These are phyloP conservation scores for Coryphaenoides rupestris DNA, from an alignment of 2,113 vertebrate genomes.

Conservation along the genomic window DNA sequence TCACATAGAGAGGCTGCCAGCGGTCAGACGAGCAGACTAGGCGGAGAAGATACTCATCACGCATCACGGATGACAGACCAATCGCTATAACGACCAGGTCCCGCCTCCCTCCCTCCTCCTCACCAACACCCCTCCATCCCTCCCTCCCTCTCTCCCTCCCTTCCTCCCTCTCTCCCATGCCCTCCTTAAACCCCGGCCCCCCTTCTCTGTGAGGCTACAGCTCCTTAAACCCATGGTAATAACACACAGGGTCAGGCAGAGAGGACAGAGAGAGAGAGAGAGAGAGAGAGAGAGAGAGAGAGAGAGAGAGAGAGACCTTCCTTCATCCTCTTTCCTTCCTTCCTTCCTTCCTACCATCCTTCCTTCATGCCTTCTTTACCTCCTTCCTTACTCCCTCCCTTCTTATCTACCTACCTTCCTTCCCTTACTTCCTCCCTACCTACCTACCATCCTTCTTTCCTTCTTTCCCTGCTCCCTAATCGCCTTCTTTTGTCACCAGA, in stretches of 20 bases:
- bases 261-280: background rate
- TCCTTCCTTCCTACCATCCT: too few species aligned
- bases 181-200: too few species aligned
- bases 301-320: background rate
- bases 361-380: too few species aligned
- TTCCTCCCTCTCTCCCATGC: too few species aligned
- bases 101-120: constrained; percentile 13
- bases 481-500: too few species aligned
- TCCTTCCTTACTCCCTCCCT: too few species aligned
- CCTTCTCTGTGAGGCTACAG: background rate
- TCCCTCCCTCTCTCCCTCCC: too few species aligned
- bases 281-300: constrained; percentile 2
- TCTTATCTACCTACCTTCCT: too few species aligned
- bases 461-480: too few species aligned
- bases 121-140: constrained; percentile 18
- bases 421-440: too few species aligned
- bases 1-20: constrained; percentile 4
- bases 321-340: background rate
- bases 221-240: constrained; percentile 29
- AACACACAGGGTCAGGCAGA: constrained; percentile 2
- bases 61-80: constrained; percentile 30
- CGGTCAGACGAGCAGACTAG: constrained; percentile 2
- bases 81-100: constrained; percentile 49
- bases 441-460: too few species aligned
- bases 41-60: constrained; percentile 23